Conservation (phyloP, 53 echinoderm and acorn worm genomes). For the Luidia sarsii region DNA sequence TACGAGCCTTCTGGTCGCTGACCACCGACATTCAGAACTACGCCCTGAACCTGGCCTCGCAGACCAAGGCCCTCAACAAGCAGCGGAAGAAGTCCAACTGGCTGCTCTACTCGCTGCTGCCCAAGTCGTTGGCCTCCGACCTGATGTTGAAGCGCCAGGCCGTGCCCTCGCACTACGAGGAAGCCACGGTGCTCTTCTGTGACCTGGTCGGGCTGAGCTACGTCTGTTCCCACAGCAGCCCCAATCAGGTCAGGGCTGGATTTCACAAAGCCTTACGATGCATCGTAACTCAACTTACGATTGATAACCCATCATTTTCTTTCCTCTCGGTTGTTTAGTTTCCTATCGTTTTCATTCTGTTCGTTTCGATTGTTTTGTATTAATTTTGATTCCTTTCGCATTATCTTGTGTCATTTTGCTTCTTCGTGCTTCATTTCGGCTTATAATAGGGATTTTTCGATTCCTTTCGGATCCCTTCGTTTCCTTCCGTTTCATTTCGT, state of each 20-base stretch:
- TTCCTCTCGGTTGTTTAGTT: not conserved
- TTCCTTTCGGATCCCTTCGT: no score
- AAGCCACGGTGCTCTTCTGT: slow-evolving; percentile 54
- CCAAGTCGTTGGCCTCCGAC: slow-evolving; percentile 56
- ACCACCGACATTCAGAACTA: slow-evolving; percentile 78
- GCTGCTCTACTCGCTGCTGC: slow-evolving; percentile 74
- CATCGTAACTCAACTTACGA: no score
- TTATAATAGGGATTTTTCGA: no score
- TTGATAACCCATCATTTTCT: no score
- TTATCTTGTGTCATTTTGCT: no score
- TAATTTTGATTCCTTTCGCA: no score
- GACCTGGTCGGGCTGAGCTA: slow-evolving; percentile 46
- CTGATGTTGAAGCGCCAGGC: slow-evolving; percentile 29
- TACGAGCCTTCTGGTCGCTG: slow-evolving; percentile 67
- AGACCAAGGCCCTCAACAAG: slow-evolving; percentile 77
- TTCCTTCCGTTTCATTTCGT: no score
- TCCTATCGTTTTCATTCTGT: not conserved
- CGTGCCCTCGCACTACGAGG: slow-evolving; percentile 26
- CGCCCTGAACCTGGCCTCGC: slow-evolving; percentile 69
- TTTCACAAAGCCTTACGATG: no score
- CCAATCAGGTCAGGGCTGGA: slow-evolving; percentile 58
- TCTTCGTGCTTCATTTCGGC: no score
- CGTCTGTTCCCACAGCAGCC: slow-evolving; percentile 46
- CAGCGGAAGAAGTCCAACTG: slow-evolving; percentile 73
- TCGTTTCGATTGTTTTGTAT: no score